phyloP scores from a whole-genome alignment of 2,797 vertebrate species.

The Xerus rutilus region DNA sequence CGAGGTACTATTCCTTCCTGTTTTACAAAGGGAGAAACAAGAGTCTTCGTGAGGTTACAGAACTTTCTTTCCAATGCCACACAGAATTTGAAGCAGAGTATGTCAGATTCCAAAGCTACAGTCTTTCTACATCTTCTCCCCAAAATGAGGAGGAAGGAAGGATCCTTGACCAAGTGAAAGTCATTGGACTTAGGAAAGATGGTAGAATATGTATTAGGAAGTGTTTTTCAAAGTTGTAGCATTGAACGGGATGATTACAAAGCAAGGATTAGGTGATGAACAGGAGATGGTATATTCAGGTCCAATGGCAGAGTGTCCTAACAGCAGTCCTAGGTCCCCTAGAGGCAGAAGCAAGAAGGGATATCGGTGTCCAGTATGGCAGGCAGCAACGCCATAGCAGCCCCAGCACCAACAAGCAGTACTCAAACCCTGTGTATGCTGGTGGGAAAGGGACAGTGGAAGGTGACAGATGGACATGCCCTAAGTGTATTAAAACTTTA shows the following conservation, averaged over 20 bases:
- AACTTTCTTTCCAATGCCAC: background rate
- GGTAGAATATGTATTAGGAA: background rate
- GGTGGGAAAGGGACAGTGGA: background rate
- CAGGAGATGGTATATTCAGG: background rate
- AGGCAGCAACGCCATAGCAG: background rate
- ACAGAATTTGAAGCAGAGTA: background rate
- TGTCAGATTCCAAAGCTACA: background rate
- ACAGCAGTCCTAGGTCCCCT: background rate
- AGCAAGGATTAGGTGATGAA: background rate
- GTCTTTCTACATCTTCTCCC: background rate
- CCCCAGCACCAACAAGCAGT: background rate
- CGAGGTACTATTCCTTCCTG: background rate
- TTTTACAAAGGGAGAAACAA: background rate
- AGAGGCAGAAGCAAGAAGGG: background rate
- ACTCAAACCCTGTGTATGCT: background rate
- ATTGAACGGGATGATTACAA: background rate
- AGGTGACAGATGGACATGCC: rapidly evolving
- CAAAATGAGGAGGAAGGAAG: background rate
- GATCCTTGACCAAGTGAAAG: conserved; percentile 24
- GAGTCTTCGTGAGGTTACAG: background rate
- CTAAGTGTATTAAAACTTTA: background rate
- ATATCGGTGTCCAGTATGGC: background rate
- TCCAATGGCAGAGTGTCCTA: too few relatives aligned
- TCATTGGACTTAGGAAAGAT: background rate
- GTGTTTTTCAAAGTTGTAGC: background rate